Evolutionary conservation across 2,113 vertebrate genomes (phyloP).

Genomic region (Mastomys coucha): DNA sequence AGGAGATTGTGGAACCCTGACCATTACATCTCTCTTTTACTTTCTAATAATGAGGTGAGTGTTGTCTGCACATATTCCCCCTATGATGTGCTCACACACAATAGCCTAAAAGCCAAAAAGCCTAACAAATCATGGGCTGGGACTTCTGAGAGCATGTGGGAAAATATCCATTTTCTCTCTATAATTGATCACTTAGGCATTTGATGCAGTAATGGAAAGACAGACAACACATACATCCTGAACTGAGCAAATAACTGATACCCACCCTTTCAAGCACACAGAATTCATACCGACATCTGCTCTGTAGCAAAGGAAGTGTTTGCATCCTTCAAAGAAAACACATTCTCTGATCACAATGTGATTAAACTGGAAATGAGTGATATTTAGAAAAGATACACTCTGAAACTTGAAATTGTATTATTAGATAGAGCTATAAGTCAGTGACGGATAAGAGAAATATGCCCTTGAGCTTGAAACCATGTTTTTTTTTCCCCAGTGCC

Average conservation of each 20-base stretch:
- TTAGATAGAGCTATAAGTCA: neutral
- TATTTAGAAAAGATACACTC: neutral
- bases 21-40: neutral
- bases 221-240: neutral
- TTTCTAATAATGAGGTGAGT: neutral
- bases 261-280: neutral
- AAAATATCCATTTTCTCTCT: neutral
- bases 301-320: neutral
- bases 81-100: neutral
- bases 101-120: neutral
- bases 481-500: neutral
- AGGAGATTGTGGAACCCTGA: neutral
- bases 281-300: neutral
- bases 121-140: neutral
- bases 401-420: neutral
- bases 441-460: neutral
- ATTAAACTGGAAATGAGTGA: neutral
- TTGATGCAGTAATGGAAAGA: neutral
- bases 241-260: neutral
- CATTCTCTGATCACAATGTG: neutral
- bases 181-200: neutral
- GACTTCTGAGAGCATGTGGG: neutral
- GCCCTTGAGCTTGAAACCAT: no score
- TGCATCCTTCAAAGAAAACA: conserved; percentile 14
- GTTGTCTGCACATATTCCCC: neutral